A percentile compares a stretch with the other conserved stretches of the same genome.
These are phyloP conservation scores for Stenodera caucasica DNA, from an alignment of 2,888 invertebrate species.

Conservation along the genomic window DNA sequence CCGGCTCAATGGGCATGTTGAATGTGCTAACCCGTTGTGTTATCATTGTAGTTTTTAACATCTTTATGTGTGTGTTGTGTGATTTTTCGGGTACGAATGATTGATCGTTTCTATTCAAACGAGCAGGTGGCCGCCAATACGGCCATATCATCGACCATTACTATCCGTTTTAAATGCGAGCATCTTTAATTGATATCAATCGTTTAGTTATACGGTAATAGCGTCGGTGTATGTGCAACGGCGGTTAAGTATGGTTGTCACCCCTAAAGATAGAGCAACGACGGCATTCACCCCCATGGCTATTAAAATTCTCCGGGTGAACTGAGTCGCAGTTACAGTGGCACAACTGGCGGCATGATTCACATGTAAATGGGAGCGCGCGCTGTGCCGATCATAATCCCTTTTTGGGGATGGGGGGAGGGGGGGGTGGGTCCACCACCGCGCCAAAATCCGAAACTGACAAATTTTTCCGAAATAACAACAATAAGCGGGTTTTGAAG, in stretches of 20 bases:
- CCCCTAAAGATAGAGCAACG: constrained; percentile 23
- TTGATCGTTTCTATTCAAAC: neutral
- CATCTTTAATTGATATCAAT: neutral
- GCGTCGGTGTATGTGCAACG: constrained; percentile 15
- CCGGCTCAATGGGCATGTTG: constrained; percentile 40
- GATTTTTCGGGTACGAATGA: neutral
- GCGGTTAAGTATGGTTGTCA: constrained; percentile 26
- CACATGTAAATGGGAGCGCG: constrained; percentile 51
- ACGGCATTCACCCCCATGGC: constrained; percentile 37
- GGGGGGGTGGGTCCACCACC: neutral
- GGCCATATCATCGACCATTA: too few relatives aligned
- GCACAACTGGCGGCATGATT: constrained; percentile 51
- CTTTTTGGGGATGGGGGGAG: neutral
- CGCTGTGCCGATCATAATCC: constrained; percentile 47
- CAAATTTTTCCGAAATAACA: too few relatives aligned
- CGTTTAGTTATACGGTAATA: too few relatives aligned
- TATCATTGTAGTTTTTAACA: constrained; percentile 45
- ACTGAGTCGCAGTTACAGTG: constrained; percentile 43
- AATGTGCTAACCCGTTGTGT: constrained; percentile 40
- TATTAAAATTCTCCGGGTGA: constrained; percentile 48
- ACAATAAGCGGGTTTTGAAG: too few relatives aligned
- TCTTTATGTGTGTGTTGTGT: constrained; percentile 30
- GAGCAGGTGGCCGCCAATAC: neutral
- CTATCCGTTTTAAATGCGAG: too few relatives aligned
- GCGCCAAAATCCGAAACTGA: too few relatives aligned